These are phyloP conservation scores for Aplysina aerophoba DNA, from an alignment of 37 sponge, comb jelly and placozoan genomes.

Conservation along the genomic window DNA sequence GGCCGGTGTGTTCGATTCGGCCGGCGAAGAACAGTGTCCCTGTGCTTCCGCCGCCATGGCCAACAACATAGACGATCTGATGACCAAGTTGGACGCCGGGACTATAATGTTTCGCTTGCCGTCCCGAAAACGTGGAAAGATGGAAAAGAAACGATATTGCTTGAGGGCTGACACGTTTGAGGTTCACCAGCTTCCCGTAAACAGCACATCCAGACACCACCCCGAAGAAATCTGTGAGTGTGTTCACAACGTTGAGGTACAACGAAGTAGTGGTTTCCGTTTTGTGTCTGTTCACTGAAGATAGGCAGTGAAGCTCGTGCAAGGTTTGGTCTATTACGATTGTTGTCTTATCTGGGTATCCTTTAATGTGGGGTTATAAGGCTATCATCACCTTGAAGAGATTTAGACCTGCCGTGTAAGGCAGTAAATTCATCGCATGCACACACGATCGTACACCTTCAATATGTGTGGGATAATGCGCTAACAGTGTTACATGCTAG, in stretches of 20 bases:
- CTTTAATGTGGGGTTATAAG: no score
- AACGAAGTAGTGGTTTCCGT: no score
- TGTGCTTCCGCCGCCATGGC: not conserved
- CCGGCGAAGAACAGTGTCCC: not conserved
- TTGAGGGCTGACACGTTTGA: conserved; percentile 74
- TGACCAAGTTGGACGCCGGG: conserved; percentile 68
- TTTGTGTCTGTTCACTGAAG: no score
- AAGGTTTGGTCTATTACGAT: no score
- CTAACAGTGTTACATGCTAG: not conserved
- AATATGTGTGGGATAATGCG: no score
- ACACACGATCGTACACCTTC: not conserved
- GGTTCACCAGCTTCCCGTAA: conserved; percentile 69
- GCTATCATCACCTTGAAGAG: no score
- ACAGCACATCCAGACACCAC: conserved; percentile 23
- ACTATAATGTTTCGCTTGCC: conserved; percentile 74
- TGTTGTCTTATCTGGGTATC: no score
- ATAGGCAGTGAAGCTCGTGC: no score
- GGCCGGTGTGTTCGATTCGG: not conserved
- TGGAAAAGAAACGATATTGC: conserved; percentile 71
- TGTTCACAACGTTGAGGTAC: not conserved
- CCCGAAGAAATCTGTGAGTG: conserved; percentile 36
- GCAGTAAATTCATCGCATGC: not conserved
- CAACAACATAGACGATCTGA: conserved; percentile 44
- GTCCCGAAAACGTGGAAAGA: conserved; percentile 35
- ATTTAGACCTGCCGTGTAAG: not conserved